Base-by-base conservation (phyloP, 2,797 vertebrate genomes). In the Gobio occitaniae region DNA sequence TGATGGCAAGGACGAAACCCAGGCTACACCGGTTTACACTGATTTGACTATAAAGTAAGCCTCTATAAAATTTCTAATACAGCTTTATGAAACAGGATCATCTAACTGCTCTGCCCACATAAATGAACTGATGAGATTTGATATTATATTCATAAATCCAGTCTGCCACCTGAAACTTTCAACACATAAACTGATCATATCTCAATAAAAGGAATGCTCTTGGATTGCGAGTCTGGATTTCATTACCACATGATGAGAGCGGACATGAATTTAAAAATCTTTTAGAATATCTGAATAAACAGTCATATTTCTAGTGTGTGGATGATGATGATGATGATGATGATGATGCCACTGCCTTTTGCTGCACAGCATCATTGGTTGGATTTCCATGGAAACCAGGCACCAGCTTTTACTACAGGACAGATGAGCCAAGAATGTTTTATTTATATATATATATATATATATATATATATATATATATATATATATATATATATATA, bases 331-430 rank as follows among this genome's bases (percentile, higher is more conserved):
- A 38, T 66, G 71, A 74, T 61, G n/a, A 50, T 59, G 56, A 61
- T 74, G 25, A 74, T 50, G 13, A 29, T 72, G n/a, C 7, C 11
- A 15, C n/a, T 50, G 48, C 3, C 74, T 15, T 77, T 38, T 76
- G 16, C 19, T 56, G 32, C 52, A 38, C 38, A 68, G 36, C 48
- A 41, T 70, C 48, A 52, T 25, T 68, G 48, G 52, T 70, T 70
- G 50, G 29, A 70, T 81, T 56, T 70, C 68, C 48, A 70, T 69
- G 74, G 74, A 77, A 77, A 77, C 74, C 32, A 77, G 32, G 6
- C 52, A 59, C 74, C 32, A 77, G 52, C 52, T 76, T 56, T 56
- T 21, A 76, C 52, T 76, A 76, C 32, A n/a, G 50, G 3, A 13
- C 72, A 76, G 21, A 50, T 17, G 13, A 74, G 70, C 25, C 70